A percentile compares a stretch with the other conserved stretches of the same genome.
These are phyloP conservation scores for Penaeus monodon DNA, from an alignment of 2,888 invertebrate species.

Conservation along the genomic window DNA sequence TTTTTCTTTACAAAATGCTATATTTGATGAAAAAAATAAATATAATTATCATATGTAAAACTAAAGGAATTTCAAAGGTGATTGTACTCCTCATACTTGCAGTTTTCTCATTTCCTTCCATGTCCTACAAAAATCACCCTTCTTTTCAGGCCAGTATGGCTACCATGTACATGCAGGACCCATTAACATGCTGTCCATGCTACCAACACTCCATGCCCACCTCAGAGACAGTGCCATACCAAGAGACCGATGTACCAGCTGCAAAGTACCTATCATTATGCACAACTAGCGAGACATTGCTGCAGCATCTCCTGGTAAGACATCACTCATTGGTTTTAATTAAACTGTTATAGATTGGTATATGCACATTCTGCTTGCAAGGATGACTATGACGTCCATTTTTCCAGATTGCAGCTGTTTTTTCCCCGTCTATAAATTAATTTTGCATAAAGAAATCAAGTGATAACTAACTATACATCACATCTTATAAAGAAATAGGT, in stretches of 20 bases:
- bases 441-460: too few relatives aligned
- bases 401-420: background rate
- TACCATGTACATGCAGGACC: constrained; percentile 39
- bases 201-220: constrained; percentile 38
- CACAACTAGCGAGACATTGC: constrained; percentile 52
- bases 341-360: too few relatives aligned
- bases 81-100: too few relatives aligned
- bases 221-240: background rate
- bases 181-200: constrained; percentile 47
- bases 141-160: constrained; percentile 33
- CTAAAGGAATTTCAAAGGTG: too few relatives aligned
- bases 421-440: too few relatives aligned
- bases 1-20: too few relatives aligned
- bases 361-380: too few relatives aligned
- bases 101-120: background rate
- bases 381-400: too few relatives aligned
- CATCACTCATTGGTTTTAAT: background rate
- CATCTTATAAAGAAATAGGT: too few relatives aligned
- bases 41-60: too few relatives aligned
- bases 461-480: background rate
- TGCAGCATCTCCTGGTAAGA: constrained; percentile 42
- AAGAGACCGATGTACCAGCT: constrained; percentile 33
- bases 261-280: constrained; percentile 51
- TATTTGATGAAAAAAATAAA: too few relatives aligned
- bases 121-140: background rate